phyloP scores from a whole-genome alignment of 2,113 vertebrate genomes.

The Colistium nudipinnis region DNA sequence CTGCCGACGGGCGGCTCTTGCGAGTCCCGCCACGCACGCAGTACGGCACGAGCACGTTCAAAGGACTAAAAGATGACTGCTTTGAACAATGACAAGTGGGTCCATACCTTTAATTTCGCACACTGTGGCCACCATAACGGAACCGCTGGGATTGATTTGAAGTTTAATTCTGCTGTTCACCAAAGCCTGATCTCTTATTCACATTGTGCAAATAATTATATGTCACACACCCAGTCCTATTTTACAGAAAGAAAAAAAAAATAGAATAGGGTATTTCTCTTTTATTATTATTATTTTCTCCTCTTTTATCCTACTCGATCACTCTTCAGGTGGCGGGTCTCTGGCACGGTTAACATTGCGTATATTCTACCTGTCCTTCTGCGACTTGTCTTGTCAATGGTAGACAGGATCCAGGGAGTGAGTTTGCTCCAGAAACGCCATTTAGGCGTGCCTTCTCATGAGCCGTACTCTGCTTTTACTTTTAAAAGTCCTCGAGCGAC shows the following conservation, averaged over 20 bases:
- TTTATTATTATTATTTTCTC: no score
- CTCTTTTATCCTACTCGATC: not conserved
- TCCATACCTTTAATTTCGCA: not conserved
- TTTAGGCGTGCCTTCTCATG: not conserved
- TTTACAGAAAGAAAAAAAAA: not conserved
- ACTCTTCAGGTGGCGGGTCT: not conserved
- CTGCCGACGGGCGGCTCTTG: not conserved
- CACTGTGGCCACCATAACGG: not conserved
- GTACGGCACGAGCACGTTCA: not conserved
- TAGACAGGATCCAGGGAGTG: conserved; percentile 5
- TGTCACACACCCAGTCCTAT: not conserved
- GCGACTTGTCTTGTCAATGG: not conserved
- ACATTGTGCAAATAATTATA: not conserved
- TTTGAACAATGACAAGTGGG: not conserved
- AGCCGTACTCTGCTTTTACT: conserved; percentile 10
- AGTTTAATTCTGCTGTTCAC: not conserved
- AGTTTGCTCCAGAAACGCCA: conserved; percentile 1
- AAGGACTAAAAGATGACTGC: not conserved
- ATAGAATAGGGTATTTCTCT: no score
- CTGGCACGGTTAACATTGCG: no score
- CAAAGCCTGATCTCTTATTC: not conserved
- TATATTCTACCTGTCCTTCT: no score
- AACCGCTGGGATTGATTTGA: not conserved
- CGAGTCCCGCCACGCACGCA: not conserved
- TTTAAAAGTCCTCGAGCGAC: conserved; percentile 6